A percentile compares a stretch with the other conserved stretches of the same genome.
These are phyloP conservation scores for Bradypodion ventrale DNA, from an alignment of 2,797 vertebrate genomes.

Conservation along the genomic window DNA sequence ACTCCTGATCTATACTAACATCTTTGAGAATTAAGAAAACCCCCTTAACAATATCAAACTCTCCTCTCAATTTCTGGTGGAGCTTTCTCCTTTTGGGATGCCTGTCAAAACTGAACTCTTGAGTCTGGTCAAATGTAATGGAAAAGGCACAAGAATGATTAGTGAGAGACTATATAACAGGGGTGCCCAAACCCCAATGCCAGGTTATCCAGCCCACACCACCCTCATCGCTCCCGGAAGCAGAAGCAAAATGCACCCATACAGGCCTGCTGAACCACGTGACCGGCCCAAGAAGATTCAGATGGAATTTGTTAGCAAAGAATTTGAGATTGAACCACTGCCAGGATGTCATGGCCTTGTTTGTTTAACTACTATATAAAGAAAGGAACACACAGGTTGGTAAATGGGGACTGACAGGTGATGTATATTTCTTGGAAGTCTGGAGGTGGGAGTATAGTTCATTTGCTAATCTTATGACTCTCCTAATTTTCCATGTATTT, in stretches of 20 bases:
- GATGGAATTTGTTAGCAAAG: slow-evolving; percentile 11
- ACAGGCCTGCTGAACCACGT: too few species aligned
- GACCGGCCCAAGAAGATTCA: too few species aligned
- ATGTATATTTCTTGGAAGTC: accelerated
- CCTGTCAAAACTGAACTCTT: slow-evolving; percentile 23
- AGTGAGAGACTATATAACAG: slow-evolving; percentile 3
- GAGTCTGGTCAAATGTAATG: slow-evolving; percentile 9
- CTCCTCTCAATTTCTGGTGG: background rate
- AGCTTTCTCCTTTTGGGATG: slow-evolving; percentile 27
- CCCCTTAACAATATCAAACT: background rate
- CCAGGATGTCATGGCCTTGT: accelerated
- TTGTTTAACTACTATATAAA: background rate
- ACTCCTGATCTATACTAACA: background rate
- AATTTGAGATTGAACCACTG: background rate
- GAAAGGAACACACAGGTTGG: background rate
- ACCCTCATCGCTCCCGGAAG: too few species aligned
- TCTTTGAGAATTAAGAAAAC: background rate
- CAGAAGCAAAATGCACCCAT: too few species aligned
- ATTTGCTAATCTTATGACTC: slow-evolving; percentile 9
- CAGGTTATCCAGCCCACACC: too few species aligned
- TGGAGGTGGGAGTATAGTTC: background rate
- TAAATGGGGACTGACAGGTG: slow-evolving; percentile 2
- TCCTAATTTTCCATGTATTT: background rate
- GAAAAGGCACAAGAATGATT: slow-evolving; percentile 3
- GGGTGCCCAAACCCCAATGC: too few species aligned